Base-by-base conservation (phyloP, 2,797 vertebrate genomes). In the Alcedo atthis region DNA sequence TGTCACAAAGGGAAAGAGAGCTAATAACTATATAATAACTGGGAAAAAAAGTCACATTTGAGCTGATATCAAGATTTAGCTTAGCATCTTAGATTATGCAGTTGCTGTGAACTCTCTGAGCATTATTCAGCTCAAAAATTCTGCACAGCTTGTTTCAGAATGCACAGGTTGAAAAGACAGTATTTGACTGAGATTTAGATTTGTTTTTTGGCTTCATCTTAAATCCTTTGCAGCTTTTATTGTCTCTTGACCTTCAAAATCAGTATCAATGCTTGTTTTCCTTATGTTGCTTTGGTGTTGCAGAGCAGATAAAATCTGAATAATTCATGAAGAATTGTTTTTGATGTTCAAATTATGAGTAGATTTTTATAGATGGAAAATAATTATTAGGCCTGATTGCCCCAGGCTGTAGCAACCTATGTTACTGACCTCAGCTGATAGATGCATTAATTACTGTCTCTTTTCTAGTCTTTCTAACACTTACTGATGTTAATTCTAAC, bases 381-480 rank as follows among this genome's bases (percentile, higher is more conserved):
- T 20, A 64, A 57, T 88, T 74, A 67, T 46, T 80, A 94, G 33
- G 33, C 82, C 73, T 92, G 63, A 73, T 84, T 84, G 40, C 79
- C 66, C 32, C 28, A 37, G n/a, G 51, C 71, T 91, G 30, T 87
- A 77, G 67, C 81, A 81, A 94, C 54, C n/a, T 82, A 28, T 48
- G 17, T 68, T 66, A 45, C 46, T 76, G 76, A 79, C 61, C 54
- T 59, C 51, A 67, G 85, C 66, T 95, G 92, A 95, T 42, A 49
- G n/a, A 66, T 87, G 42, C 35, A 70, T 90, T 97, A 95, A 97
- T 88, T 81, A 43, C 92, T 90, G 71, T 96, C 89, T 94, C 92
- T 94, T 91, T 93, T 91, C 96, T 97, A 30, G 92, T 94, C 95
- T 96, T 33, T 97, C 97, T 97, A 76, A 94, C 94, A 79, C 92